A percentile compares a stretch with the other conserved stretches of the same genome.
These are phyloP conservation scores for Burhinus oedicnemus DNA, from an alignment of 2,113 vertebrate genomes.

Conservation along the genomic window DNA sequence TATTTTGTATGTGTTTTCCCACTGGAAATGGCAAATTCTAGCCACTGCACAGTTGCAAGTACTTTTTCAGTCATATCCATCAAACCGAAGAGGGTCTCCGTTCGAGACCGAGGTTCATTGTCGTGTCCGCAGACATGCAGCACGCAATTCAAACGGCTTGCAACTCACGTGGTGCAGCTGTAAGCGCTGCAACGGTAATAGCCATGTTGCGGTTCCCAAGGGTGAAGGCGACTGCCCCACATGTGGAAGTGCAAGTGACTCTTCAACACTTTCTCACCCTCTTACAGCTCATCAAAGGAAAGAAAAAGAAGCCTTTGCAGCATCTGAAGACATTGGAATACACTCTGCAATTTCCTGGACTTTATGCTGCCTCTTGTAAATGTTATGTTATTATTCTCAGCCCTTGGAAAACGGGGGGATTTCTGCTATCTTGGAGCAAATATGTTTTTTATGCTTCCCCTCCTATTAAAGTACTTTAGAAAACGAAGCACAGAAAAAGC, in stretches of 20 bases:
- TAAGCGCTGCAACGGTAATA: not conserved
- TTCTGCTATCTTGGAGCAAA: not conserved
- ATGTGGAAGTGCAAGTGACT: not conserved
- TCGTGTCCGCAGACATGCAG: rapidly evolving
- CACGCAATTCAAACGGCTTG: not conserved
- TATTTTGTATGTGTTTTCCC: not conserved
- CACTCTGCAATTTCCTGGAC: not conserved
- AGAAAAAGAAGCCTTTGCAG: not conserved
- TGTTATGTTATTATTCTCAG: not conserved
- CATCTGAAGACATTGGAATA: not conserved
- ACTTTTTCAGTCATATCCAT: not conserved
- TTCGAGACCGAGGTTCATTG: rapidly evolving
- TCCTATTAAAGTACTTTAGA: not conserved
- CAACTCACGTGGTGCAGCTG: not conserved
- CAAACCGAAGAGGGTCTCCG: not conserved
- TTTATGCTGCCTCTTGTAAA: not conserved
- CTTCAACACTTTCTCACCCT: not conserved
- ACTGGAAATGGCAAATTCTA: not conserved
- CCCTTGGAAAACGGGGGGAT: not conserved
- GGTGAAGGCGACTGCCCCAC: rapidly evolving
- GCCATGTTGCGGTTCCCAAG: not conserved
- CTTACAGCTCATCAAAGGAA: not conserved
- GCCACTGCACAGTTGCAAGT: not conserved
- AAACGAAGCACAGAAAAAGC: not conserved
- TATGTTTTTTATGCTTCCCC: not conserved